These are phyloP conservation scores for Erebia aethiops DNA, from an alignment of 2,888 invertebrate species.

Conservation along the genomic window DNA sequence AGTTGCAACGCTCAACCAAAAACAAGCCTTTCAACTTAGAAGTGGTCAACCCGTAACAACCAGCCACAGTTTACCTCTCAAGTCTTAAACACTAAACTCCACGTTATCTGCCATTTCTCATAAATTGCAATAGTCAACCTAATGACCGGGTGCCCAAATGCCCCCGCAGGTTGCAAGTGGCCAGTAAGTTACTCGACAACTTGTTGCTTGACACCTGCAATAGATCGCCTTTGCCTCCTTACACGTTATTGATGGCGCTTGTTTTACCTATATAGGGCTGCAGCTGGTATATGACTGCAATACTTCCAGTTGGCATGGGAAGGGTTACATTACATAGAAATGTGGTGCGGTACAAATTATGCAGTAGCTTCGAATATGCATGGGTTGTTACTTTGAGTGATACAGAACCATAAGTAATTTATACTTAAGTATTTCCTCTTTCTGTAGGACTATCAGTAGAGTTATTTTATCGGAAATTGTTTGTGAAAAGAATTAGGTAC, in stretches of 20 bases:
- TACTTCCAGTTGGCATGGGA: background rate
- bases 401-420: background rate
- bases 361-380: background rate
- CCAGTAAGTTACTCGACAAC: conserved; percentile 44
- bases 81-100: background rate
- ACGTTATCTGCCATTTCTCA: background rate
- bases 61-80: background rate
- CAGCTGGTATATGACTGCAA: conserved; percentile 1
- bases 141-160: conserved; percentile 62
- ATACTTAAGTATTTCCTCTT: background rate
- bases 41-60: background rate
- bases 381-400: background rate
- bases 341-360: background rate
- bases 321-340: background rate
- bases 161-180: conserved; percentile 45
- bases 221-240: conserved; percentile 24
- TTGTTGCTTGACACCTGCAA: conserved; percentile 39
- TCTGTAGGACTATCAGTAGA: too few species aligned
- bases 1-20: background rate
- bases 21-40: background rate
- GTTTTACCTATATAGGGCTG: conserved; percentile 5
- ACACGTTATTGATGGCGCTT: conserved; percentile 13
- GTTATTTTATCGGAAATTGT: too few species aligned
- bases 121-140: conserved; percentile 41
- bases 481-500: too few species aligned